Conservation (phyloP, 2,113 vertebrate species). For the Lota lota region DNA sequence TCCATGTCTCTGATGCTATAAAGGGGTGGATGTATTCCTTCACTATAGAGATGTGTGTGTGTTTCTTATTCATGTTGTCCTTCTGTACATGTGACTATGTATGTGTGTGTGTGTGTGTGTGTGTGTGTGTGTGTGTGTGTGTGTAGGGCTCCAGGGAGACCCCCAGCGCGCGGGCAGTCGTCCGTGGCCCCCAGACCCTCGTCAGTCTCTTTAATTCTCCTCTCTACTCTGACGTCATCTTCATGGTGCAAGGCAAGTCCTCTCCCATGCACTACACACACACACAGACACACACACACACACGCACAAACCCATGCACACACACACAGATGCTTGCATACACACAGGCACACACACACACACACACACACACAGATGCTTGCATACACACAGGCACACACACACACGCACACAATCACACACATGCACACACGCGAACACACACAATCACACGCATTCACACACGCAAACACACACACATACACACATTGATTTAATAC, state of each 20-base stretch:
- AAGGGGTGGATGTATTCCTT: no score
- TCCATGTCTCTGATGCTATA: no score
- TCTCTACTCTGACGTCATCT: conserved; percentile 92
- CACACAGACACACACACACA: neutral
- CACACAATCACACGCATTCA: no score
- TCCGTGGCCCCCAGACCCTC: conserved; percentile 80
- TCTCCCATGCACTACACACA: conserved; percentile 11
- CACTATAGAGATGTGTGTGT: neutral
- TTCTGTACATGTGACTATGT: neutral
- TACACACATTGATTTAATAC: no score
- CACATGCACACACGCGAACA: no score
- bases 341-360: neutral
- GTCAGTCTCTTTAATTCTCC: conserved; percentile 92
- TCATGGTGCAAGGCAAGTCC: conserved; percentile 92
- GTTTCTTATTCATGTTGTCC: neutral
- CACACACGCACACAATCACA: no score
- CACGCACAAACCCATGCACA: no score
- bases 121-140: conserved; percentile 24
- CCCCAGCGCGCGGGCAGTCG: conserved; percentile 64
- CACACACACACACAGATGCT: neutral
- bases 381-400: conserved; percentile 13
- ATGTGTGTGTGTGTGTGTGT: neutral
- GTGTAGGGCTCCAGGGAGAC: conserved; percentile 66
- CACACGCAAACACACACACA: neutral
- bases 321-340: no score